Evolutionary conservation across 2,113 vertebrate species (phyloP), one percentile per base, ranked within the genome.

Genomic region (Labeo catla): DNA sequence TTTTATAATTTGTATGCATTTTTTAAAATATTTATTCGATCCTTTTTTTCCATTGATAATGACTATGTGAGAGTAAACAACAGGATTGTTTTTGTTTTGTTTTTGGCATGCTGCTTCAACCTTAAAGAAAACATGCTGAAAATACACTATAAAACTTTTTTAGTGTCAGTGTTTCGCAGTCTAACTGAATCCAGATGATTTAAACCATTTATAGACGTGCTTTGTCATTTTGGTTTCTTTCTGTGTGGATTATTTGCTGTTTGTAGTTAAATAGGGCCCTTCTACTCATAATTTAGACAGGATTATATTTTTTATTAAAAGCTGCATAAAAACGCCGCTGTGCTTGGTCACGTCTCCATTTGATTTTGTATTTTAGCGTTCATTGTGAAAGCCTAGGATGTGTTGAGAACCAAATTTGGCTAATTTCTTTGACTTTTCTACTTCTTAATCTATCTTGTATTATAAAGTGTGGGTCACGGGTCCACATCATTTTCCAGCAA

Each of bases 401-500:
- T 61, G 54, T 80, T 80, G 12, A 45, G 34, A 63, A 63, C 39
- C 23, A 39, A 65, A 49, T 47, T 6, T 52, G 43, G 50, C 73
- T 77, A 15, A 59, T 36, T 68, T 78, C 28, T 57, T 78, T 15
- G 19, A 21, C 9, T 59, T 79, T 63, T 63, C 21, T 81, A 47
- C 79, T 66, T 49, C 43, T 66, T 28, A 47, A 34, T 66, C 43
- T 73, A 57, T 66, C 79, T 93, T 94, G 91, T 86, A 86, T 72
- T 90, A 76, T 88, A 74, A 87, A 86, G 90, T 81, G 87, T 88
- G 89, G 86, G 91, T 91, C 90, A 84, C 77, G 85, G 89, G 70
- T 90, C 91, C 86, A 86, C 90, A 88, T 93, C 87, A 93, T 93
- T 90, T 90, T 89, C 91, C 89, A 88, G 92, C 87, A 85, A 92